These are phyloP conservation scores for Pelodiscus sinensis DNA, from an alignment of 2,113 vertebrate genomes.

Conservation along the genomic window DNA sequence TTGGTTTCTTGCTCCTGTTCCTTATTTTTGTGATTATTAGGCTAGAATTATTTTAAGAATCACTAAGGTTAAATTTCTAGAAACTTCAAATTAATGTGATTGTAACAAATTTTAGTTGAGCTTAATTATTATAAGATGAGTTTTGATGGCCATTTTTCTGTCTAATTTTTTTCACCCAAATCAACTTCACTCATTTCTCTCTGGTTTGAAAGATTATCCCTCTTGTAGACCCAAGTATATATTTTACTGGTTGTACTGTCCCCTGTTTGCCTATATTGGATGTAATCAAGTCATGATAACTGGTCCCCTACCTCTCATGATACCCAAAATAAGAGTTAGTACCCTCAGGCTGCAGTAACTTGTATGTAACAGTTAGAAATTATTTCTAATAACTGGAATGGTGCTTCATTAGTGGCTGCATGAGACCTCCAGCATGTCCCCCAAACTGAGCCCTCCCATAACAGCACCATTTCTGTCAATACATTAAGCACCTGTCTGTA, in stretches of 20 bases:
- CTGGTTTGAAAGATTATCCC: neutral
- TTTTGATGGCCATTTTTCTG: neutral
- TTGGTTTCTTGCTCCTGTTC: neutral
- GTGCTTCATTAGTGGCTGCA: neutral
- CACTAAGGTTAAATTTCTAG: neutral
- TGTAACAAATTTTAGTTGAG: neutral
- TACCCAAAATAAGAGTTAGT: neutral
- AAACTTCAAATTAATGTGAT: neutral
- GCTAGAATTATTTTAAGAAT: neutral
- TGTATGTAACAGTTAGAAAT: neutral
- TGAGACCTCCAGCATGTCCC: neutral
- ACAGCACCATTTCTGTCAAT: neutral
- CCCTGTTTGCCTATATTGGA: neutral
- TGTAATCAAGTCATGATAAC: neutral
- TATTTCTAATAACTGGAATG: neutral
- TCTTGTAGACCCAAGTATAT: neutral
- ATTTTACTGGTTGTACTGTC: neutral
- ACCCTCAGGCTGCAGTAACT: neutral
- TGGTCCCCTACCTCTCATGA: neutral
- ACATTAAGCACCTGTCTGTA: neutral
- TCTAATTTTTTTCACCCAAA: neutral
- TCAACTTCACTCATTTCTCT: neutral
- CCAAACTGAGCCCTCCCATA: neutral
- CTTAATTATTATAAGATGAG: neutral
- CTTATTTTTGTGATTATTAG: neutral